A percentile compares a stretch with the other conserved stretches of the same genome.
Conservation (phyloP, 2,888 invertebrate genomes). For the Arrhopalites spinosus region DNA sequence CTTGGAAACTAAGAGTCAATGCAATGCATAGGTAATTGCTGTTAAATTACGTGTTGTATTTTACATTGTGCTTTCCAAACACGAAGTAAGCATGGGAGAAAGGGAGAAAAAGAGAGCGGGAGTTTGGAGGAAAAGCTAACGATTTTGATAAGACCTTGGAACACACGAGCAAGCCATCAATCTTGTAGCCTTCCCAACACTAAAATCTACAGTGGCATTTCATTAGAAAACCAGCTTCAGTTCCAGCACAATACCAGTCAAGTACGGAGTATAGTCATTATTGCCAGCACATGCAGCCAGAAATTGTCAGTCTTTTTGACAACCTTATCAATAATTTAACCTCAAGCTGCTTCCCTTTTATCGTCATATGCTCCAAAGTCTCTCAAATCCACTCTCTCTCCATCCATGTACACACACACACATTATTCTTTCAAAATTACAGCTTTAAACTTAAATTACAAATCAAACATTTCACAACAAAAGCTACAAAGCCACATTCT, state of each 20-base stretch:
- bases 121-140: neutral
- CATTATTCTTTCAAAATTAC: no score
- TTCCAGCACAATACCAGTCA: neutral
- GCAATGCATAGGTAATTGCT: conserved; percentile 16
- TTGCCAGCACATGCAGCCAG: conserved; percentile 5
- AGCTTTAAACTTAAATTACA: no score
- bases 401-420: no score
- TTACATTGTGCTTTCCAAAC: conserved; percentile 7
- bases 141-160: conserved; percentile 18
- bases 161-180: conserved; percentile 16
- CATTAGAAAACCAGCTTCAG: neutral
- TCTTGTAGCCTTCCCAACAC: neutral
- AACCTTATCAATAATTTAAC: conserved; percentile 22
- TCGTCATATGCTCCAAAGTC: neutral
- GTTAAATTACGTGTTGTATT: conserved; percentile 10
- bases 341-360: neutral
- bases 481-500: no score
- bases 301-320: conserved; percentile 15
- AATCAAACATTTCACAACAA: no score
- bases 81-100: neutral
- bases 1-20: conserved; percentile 21
- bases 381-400: neutral
- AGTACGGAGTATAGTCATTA: neutral
- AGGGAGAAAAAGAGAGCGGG: neutral
- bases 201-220: conserved; percentile 7